Evolutionary conservation across 2,888 invertebrate genomes (phyloP).

Genomic region (Chirona hameri): DNA sequence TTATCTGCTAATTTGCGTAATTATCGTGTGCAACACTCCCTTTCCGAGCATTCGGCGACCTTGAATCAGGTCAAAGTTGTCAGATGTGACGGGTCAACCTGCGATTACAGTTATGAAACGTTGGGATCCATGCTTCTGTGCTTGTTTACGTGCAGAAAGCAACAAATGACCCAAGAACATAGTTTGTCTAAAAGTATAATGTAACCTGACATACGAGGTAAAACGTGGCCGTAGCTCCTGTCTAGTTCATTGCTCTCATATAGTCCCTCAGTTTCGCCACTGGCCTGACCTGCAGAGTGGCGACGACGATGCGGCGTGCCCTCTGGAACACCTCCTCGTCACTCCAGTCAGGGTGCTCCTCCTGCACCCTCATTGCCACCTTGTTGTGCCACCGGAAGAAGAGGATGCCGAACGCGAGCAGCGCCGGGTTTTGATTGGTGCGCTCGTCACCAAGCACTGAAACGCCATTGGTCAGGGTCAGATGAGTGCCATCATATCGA

Average conservation of each 20-base stretch:
- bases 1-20: too few species aligned
- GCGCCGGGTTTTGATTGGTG: slow-evolving; percentile 94
- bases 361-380: slow-evolving; percentile 73
- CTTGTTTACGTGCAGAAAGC: too few species aligned
- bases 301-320: slow-evolving; percentile 83
- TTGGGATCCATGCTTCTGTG: too few species aligned
- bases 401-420: slow-evolving; percentile 86
- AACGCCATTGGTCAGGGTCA: not conserved
- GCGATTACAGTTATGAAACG: too few species aligned
- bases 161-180: too few species aligned
- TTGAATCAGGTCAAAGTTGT: too few species aligned
- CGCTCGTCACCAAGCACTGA: slow-evolving; percentile 91
- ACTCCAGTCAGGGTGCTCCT: slow-evolving; percentile 77
- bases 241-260: not conserved
- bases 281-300: slow-evolving; percentile 73
- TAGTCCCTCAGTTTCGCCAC: not conserved
- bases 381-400: slow-evolving; percentile 96
- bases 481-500: slow-evolving; percentile 51
- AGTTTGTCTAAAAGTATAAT: too few species aligned
- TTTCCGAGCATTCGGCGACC: too few species aligned
- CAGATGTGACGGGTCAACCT: too few species aligned
- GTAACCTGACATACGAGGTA: too few species aligned
- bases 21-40: too few species aligned
- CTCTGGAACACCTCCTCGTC: slow-evolving; percentile 93
- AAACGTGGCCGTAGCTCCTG: too few species aligned